Evolutionary conservation across 2,888 invertebrate species (phyloP).

Genomic region (Griposia aprilina): DNA sequence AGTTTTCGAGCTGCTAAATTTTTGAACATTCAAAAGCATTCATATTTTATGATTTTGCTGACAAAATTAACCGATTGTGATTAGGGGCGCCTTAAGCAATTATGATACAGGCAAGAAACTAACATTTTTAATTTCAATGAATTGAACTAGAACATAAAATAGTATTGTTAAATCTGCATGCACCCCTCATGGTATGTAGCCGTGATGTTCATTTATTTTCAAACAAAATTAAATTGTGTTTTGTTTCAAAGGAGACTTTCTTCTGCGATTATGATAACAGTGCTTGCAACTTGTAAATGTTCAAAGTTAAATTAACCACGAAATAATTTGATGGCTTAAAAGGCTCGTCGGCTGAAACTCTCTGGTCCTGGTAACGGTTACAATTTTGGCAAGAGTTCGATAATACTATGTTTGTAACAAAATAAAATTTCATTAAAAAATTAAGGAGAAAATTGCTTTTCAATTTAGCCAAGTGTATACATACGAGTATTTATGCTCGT

Average conservation of each 20-base stretch:
- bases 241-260: slow-evolving; percentile 13
- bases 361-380: slow-evolving; percentile 4
- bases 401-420: too few species aligned
- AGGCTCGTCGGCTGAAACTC: not conserved
- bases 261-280: slow-evolving; percentile 29
- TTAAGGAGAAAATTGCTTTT: too few species aligned
- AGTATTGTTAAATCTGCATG: not conserved
- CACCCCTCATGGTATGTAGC: not conserved
- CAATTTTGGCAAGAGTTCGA: slow-evolving; percentile 12
- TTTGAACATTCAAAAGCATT: too few species aligned
- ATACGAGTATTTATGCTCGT: too few species aligned
- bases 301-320: slow-evolving; percentile 57
- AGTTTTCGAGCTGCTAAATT: too few species aligned
- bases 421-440: too few species aligned
- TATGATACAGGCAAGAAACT: not conserved
- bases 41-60: not conserved
- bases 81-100: not conserved
- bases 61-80: not conserved
- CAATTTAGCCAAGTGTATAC: too few species aligned
- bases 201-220: not conserved
- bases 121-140: too few species aligned
- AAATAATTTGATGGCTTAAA: slow-evolving; percentile 49
- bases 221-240: slow-evolving; percentile 38
- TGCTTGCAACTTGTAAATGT: slow-evolving; percentile 42
- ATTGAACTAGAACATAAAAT: not conserved